These are phyloP conservation scores for Cirrhinus mrigala DNA, from an alignment of 2,797 vertebrate species.

Conservation along the genomic window DNA sequence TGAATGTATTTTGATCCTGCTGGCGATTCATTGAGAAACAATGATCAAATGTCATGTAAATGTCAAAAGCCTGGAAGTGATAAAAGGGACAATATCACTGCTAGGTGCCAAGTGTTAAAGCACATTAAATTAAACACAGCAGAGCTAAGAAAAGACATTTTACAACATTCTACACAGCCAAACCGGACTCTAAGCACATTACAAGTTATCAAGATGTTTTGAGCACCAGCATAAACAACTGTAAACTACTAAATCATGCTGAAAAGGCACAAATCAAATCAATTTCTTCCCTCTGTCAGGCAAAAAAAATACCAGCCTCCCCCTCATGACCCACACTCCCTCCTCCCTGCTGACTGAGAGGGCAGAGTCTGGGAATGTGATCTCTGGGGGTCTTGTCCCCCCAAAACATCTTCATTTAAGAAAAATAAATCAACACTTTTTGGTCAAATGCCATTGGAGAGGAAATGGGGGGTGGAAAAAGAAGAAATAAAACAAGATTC, in stretches of 20 bases:
- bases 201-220: not conserved
- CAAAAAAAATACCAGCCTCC: constrained; percentile 35
- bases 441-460: constrained; percentile 32
- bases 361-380: constrained; percentile 64
- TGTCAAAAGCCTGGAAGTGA: constrained; percentile 13
- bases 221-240: constrained; percentile 15
- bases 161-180: not conserved
- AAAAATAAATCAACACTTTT: constrained; percentile 66
- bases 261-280: not conserved
- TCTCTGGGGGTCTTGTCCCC: constrained; percentile 51
- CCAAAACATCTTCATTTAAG: constrained; percentile 63
- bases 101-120: not conserved
- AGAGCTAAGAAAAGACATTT: not conserved
- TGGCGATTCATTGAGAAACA: constrained; percentile 9
- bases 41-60: constrained; percentile 10
- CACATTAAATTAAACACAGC: constrained; percentile 11
- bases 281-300: constrained; percentile 38
- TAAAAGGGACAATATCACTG: constrained; percentile 15
- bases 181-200: not conserved
- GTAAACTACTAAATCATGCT: constrained; percentile 1
- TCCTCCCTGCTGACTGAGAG: constrained; percentile 35
- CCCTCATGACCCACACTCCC: constrained; percentile 39
- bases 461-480: not conserved
- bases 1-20: constrained; percentile 25
- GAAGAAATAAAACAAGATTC: constrained; percentile 26